phyloP scores from a whole-genome alignment of 2,797 vertebrate genomes.

The Pelodytes ibericus region DNA sequence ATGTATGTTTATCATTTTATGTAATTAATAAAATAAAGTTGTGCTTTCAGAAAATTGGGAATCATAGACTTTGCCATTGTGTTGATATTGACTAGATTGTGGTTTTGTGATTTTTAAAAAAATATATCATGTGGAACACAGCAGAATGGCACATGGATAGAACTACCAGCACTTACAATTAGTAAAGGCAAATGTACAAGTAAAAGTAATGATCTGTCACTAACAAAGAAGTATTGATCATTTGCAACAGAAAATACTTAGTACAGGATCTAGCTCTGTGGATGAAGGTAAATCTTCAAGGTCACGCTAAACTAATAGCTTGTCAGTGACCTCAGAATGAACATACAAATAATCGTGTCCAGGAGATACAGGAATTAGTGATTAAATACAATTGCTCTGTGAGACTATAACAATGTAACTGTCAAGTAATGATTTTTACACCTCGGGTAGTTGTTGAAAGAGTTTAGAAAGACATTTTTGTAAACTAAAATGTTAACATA shows the following conservation, averaged over 20 bases:
- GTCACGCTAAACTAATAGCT: constrained; percentile 21
- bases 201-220: constrained; percentile 23
- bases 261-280: not conserved
- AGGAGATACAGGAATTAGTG: constrained; percentile 15
- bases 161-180: constrained; percentile 7
- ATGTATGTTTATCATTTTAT: not conserved
- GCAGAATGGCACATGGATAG: constrained; percentile 4
- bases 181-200: constrained; percentile 13
- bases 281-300: constrained; percentile 3
- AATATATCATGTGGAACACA: not conserved
- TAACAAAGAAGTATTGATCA: constrained; percentile 20
- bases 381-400: constrained; percentile 8
- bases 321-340: constrained; percentile 7
- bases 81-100: not conserved
- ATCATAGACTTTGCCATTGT: not conserved
- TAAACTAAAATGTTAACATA: constrained; percentile 19
- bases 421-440: constrained; percentile 7
- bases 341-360: constrained; percentile 12
- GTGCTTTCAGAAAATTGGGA: not conserved
- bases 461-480: not conserved
- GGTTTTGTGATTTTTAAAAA: constrained; percentile 7
- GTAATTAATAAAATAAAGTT: not conserved
- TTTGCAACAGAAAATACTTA: constrained; percentile 1
- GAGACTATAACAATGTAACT: constrained; percentile 12
- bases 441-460: not conserved